These are phyloP conservation scores for Boloria selene DNA, from an alignment of 2,888 invertebrate species.

Conservation along the genomic window DNA sequence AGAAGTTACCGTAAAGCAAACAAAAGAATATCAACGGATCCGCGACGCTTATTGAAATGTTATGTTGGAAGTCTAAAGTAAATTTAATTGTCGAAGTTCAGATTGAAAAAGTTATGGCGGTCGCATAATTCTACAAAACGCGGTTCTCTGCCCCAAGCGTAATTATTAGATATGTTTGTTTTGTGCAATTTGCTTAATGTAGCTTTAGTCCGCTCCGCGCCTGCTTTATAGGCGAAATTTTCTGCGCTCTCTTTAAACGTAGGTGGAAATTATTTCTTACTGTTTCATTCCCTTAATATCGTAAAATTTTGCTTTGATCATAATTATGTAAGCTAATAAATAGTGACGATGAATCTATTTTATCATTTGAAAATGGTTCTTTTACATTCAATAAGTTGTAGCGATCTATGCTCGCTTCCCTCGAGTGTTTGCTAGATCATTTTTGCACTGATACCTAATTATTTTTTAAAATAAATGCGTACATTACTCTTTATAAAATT, in stretches of 20 bases:
- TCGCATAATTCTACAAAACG: constrained; percentile 71
- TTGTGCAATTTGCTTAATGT: constrained; percentile 74
- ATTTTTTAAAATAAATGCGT: too few species aligned
- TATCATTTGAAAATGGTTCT: not conserved
- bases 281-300: constrained; percentile 56
- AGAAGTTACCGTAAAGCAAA: constrained; percentile 46
- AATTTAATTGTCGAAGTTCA: constrained; percentile 80
- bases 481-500: too few species aligned
- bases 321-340: constrained; percentile 4
- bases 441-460: too few species aligned
- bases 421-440: too few species aligned
- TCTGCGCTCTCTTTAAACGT: constrained; percentile 56
- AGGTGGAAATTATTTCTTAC: constrained; percentile 63
- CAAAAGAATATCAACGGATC: constrained; percentile 35
- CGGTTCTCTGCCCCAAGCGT: constrained; percentile 58
- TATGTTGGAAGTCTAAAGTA: constrained; percentile 68
- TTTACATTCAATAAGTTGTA: too few species aligned
- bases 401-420: too few species aligned
- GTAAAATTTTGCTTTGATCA: constrained; percentile 44
- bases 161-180: constrained; percentile 74
- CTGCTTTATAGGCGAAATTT: constrained; percentile 58
- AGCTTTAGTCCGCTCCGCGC: constrained; percentile 56
- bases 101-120: constrained; percentile 79
- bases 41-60: constrained; percentile 54
- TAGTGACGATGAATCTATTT: not conserved